A percentile compares a stretch with the other conserved stretches of the same genome.
phyloP scores from a whole-genome alignment of 2,797 vertebrate species.

The Sciaenops ocellatus region DNA sequence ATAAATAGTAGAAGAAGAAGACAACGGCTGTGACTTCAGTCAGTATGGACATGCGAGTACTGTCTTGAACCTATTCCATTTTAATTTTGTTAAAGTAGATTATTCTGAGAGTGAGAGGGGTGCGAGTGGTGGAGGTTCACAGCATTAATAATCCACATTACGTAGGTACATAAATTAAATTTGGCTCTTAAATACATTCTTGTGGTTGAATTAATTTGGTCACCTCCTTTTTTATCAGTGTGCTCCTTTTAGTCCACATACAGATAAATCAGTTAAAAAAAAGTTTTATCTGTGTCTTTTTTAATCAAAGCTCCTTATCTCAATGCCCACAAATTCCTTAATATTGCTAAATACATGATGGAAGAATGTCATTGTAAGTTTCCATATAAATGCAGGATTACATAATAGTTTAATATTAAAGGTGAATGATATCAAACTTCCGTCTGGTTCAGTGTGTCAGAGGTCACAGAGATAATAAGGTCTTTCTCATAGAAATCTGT shows the following conservation, averaged over 20 bases:
- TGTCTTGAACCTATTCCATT: background rate
- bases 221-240: background rate
- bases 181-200: background rate
- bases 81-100: no score
- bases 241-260: background rate
- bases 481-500: background rate
- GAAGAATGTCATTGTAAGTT: background rate
- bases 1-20: no score
- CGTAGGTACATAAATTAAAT: background rate
- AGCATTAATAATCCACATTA: background rate
- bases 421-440: background rate
- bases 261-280: background rate
- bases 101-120: background rate
- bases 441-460: slow-evolving; percentile 11
- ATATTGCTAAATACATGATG: background rate
- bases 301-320: slow-evolving; percentile 25
- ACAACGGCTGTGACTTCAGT: no score
- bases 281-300: background rate
- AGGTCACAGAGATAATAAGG: background rate
- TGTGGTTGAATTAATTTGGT: background rate
- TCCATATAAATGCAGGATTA: background rate
- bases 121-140: background rate
- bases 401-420: background rate
- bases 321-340: background rate
- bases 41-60: background rate